Evolutionary conservation across 2,888 invertebrate genomes (phyloP).

Genomic region (Plebejus argus): DNA sequence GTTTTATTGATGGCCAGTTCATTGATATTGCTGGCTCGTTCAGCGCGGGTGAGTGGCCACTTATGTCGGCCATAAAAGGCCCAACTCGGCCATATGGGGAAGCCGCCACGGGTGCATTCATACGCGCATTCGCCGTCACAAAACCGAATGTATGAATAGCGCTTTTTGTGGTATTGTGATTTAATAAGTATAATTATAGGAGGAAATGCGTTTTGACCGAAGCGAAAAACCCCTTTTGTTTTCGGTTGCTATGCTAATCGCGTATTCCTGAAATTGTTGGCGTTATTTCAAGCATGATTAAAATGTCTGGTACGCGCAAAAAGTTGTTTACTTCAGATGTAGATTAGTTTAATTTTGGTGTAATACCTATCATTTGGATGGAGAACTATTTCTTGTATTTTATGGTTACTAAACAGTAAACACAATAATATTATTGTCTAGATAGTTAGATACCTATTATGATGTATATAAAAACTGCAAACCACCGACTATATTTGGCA

Average conservation of each 20-base stretch:
- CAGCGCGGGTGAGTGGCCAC: constrained; percentile 79
- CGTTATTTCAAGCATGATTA: neutral
- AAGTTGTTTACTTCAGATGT: neutral
- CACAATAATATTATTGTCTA: neutral
- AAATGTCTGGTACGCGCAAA: neutral
- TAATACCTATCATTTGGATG: neutral
- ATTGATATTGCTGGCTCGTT: constrained; percentile 80
- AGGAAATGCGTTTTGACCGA: constrained; percentile 31
- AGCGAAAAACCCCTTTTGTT: neutral
- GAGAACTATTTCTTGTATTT: neutral
- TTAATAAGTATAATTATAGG: constrained; percentile 32
- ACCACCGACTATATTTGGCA: neutral
- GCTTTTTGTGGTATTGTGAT: constrained; percentile 39
- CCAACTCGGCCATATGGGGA: constrained; percentile 79
- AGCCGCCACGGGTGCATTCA: constrained; percentile 76
- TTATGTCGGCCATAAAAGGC: constrained; percentile 78
- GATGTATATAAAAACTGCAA: neutral
- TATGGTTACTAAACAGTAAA: neutral
- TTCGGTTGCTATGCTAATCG: neutral
- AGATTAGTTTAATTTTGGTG: neutral
- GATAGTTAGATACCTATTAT: neutral
- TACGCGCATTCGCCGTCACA: constrained; percentile 70
- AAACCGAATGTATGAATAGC: constrained; percentile 52
- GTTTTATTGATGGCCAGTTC: constrained; percentile 80
- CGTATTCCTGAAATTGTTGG: neutral